phyloP scores from a whole-genome alignment of 1,140 invertebrate species.

The Asbolus verrucosus region DNA sequence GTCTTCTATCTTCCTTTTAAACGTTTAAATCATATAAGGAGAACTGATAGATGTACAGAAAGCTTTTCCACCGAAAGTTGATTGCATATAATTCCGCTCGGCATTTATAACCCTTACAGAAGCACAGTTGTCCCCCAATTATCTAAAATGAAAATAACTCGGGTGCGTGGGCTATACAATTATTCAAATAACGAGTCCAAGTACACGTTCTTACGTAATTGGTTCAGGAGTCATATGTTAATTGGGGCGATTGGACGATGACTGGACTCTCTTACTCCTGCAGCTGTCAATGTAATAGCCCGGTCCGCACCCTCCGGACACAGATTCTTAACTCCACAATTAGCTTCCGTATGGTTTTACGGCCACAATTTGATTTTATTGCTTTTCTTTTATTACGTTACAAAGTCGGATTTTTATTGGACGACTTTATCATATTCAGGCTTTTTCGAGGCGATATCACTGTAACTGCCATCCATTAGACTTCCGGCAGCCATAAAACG shows the following conservation, averaged over 20 bases:
- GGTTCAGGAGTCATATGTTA: conserved; percentile 52
- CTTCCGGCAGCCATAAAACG: too few species aligned
- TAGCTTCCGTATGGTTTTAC: conserved; percentile 26
- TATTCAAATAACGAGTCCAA: conserved; percentile 48
- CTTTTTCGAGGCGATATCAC: too few species aligned
- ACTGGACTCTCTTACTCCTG: conserved; percentile 43
- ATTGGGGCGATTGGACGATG: conserved; percentile 54
- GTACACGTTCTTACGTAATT: conserved; percentile 43
- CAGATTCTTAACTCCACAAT: conserved; percentile 33
- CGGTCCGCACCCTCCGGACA: conserved; percentile 19
- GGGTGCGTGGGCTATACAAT: conserved; percentile 49
- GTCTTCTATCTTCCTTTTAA: too few species aligned
- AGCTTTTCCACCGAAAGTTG: too few species aligned
- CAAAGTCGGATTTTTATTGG: neutral
- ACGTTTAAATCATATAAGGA: too few species aligned
- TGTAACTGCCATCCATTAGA: too few species aligned
- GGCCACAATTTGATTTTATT: conserved; percentile 10
- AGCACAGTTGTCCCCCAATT: conserved; percentile 37
- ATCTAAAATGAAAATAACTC: conserved; percentile 33
- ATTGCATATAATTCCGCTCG: too few species aligned
- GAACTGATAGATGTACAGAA: too few species aligned
- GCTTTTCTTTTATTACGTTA: neutral
- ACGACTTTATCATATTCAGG: too few species aligned
- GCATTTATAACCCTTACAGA: conserved; percentile 10
- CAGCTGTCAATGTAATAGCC: conserved; percentile 44